These are phyloP conservation scores for Molorchus minor DNA, from an alignment of 2,888 invertebrate genomes.

Conservation along the genomic window DNA sequence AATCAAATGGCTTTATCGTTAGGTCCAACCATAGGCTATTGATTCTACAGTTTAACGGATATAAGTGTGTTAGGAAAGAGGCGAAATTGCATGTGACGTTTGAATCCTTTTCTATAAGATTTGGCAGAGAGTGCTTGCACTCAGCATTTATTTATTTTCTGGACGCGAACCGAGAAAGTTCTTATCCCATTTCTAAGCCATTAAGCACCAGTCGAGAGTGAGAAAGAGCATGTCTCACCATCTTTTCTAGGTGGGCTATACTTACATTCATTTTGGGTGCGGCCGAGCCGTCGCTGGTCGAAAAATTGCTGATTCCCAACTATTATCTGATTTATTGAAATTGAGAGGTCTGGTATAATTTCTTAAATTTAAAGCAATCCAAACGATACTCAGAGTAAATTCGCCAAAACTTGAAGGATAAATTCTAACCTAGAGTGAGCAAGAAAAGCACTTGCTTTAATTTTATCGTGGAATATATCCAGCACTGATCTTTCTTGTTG, in stretches of 20 bases:
- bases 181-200: slow-evolving; percentile 24
- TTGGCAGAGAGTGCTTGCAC: slow-evolving; percentile 31
- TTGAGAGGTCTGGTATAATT: slow-evolving; percentile 11
- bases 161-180: slow-evolving; percentile 21
- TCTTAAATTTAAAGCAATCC: slow-evolving; percentile 2
- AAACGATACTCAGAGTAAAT: slow-evolving; percentile 5
- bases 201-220: slow-evolving; percentile 20
- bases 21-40: no score
- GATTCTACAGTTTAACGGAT: slow-evolving; percentile 24
- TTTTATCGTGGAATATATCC: background rate
- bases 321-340: slow-evolving; percentile 13
- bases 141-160: slow-evolving; percentile 24
- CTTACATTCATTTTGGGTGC: slow-evolving; percentile 18
- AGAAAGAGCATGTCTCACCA: background rate
- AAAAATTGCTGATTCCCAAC: slow-evolving; percentile 9
- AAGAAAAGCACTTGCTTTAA: background rate
- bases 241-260: slow-evolving; percentile 6
- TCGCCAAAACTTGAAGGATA: background rate
- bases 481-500: background rate
- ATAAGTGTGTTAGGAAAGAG: slow-evolving; percentile 28
- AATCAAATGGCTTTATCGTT: no score
- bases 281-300: slow-evolving; percentile 15
- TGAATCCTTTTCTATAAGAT: slow-evolving; percentile 32
- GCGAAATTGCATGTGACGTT: slow-evolving; percentile 32
- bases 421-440: background rate